Evolutionary conservation across 2,888 invertebrate genomes (phyloP), one percentile per base, ranked within the genome.

Genomic region (Liodrosophila aerea): DNA sequence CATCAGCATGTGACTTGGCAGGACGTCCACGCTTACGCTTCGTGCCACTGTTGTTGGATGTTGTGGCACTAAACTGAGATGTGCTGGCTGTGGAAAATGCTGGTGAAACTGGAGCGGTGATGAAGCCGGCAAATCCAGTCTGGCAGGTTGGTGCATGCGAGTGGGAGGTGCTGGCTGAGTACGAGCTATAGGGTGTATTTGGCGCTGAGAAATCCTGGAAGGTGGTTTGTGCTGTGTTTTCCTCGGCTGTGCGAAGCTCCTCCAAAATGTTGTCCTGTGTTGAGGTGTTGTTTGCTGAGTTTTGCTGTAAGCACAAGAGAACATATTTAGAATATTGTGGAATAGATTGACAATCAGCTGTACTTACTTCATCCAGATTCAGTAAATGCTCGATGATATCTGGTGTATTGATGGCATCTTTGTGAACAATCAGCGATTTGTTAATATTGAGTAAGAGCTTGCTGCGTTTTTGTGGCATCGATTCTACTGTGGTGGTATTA

Each of bases 1-100:
- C 71, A 27, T 89, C 89, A 50, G 89, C 88, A 56, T 88, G 89
- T n/a, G 73, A 59, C 52, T 89, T 89, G 39, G 88, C 85, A 4
- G 88, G 88, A 11, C 88, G 88, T 11, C 88, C 88, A 2, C 88
- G 88, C 56, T 81, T 86, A 2, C 77, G 82, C 67, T 81, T 78
- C 39, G 12, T 22, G 8, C 18, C 49, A 15, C 13, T 30, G n/a
- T 7, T 47, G 12, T 7, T 37, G 0, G 57, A 37, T 15, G 56
- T 60, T 37, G 22, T 49, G 37, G 34, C 43, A 12, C 62, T 76
- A 58, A 77, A 81, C 50, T 63, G 74, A 1, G 73, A 74, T 45
- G 73, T 75, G 12, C 87, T 81, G 51, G 73, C 50, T 2, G 62
- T 72, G 1, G 87, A 86, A 9, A 53, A 56, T 39, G 87, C 82